Percentiles rank a stretch among this genome's conserved stretches.
Conservation (phyloP, 2,797 vertebrate genomes). For the Propithecus perrieri region DNA sequence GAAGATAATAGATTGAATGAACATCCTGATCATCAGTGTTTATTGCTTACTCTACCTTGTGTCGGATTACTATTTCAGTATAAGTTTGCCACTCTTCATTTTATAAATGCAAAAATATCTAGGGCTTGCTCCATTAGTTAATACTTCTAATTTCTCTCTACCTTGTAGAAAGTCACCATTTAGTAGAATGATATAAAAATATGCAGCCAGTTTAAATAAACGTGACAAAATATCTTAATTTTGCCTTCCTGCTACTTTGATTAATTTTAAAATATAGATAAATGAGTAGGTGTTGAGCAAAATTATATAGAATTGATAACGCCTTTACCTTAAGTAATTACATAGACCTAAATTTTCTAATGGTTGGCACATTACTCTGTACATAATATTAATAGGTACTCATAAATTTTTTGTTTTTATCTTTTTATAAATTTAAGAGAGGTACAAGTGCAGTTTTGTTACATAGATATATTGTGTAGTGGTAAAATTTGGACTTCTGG, state of each 20-base stretch:
- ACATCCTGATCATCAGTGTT: neutral
- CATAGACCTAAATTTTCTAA: neutral
- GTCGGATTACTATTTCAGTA: neutral
- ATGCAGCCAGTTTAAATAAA: neutral
- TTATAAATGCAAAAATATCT: constrained; percentile 7
- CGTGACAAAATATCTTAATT: neutral
- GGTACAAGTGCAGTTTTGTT: neutral
- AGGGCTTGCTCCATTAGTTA: neutral
- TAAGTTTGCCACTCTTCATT: neutral
- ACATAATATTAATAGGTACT: neutral
- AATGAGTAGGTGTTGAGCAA: neutral
- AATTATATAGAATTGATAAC: neutral
- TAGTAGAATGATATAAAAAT: neutral
- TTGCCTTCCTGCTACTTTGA: neutral
- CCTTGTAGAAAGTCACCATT: neutral
- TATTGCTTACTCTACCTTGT: neutral
- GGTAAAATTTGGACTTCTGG: neutral
- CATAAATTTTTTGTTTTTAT: neutral
- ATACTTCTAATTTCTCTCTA: neutral
- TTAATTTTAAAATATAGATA: constrained; percentile 5
- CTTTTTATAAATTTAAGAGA: neutral
- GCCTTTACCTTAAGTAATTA: constrained; percentile 4
- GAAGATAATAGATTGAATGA: neutral
- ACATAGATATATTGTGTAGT: neutral
- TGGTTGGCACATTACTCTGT: neutral